Conservation (phyloP, 2,797 vertebrate genomes). For the Gallinago stenura region DNA sequence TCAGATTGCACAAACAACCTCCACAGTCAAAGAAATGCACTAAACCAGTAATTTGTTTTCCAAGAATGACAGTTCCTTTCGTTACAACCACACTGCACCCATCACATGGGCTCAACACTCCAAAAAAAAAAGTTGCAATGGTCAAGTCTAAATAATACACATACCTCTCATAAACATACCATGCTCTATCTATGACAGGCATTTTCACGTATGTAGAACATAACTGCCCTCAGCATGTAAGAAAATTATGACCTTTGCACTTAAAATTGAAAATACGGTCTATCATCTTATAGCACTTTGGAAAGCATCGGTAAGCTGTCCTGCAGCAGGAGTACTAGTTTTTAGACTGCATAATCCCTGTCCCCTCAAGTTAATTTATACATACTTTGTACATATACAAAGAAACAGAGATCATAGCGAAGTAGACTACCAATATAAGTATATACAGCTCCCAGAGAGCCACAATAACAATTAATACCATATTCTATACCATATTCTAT, state of each 20-base stretch:
- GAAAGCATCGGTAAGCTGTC: neutral
- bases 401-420: neutral
- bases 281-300: neutral
- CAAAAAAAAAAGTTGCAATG: neutral
- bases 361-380: neutral
- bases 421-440: neutral
- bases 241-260: neutral
- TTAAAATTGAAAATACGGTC: rapidly evolving
- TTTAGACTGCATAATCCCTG: neutral
- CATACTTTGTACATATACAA: neutral
- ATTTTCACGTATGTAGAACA: rapidly evolving
- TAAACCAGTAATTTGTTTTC: neutral
- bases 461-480: neutral
- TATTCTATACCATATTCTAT: neutral
- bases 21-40: neutral
- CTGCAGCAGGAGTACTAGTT: neutral
- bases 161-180: neutral
- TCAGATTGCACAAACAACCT: neutral
- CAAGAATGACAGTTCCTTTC: neutral
- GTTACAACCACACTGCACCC: neutral
- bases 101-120: neutral
- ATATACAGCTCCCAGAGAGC: neutral
- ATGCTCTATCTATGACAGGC: neutral
- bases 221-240: neutral
- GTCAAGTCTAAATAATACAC: neutral